These are phyloP conservation scores for Eupelmus urozonus DNA, from an alignment of 2,888 invertebrate species.

Conservation along the genomic window DNA sequence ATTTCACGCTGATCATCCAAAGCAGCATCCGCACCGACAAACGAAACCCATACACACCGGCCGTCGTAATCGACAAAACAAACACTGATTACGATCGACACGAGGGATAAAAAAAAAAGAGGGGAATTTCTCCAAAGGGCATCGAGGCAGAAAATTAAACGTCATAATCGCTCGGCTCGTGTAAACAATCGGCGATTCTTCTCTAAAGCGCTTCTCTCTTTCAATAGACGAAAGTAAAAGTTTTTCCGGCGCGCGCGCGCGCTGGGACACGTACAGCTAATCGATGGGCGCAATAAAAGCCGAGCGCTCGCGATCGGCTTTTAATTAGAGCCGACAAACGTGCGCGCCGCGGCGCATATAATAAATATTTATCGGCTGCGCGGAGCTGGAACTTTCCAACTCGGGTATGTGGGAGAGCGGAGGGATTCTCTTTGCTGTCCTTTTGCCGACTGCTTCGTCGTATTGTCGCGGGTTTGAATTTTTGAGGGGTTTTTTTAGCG, in stretches of 20 bases:
- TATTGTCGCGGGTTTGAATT: no score
- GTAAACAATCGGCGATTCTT: slow-evolving; percentile 2
- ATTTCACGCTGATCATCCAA: no score
- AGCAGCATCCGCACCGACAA: no score
- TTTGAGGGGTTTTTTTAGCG: no score
- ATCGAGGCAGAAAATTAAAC: slow-evolving; percentile 30
- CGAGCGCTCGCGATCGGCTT: slow-evolving; percentile 25
- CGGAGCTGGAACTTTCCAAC: slow-evolving; percentile 16
- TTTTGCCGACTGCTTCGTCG: no score
- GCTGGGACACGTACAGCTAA: neutral
- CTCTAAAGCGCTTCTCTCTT: neutral
- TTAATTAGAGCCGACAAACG: slow-evolving; percentile 44
- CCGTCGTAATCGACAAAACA: slow-evolving; percentile 9
- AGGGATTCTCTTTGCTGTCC: no score
- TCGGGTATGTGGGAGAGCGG: no score
- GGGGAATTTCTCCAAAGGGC: neutral
- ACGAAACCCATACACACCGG: neutral
- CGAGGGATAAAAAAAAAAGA: neutral
- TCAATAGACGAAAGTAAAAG: slow-evolving; percentile 37
- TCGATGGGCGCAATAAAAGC: slow-evolving; percentile 8
- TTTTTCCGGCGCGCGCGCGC: neutral
- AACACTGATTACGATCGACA: neutral
- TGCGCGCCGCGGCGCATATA: slow-evolving; percentile 1
- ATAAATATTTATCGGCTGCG: slow-evolving; percentile 28
- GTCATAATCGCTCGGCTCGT: slow-evolving; percentile 12